Evolutionary conservation across 2,888 invertebrate species (phyloP).

Genomic region (Ophion ellenae): DNA sequence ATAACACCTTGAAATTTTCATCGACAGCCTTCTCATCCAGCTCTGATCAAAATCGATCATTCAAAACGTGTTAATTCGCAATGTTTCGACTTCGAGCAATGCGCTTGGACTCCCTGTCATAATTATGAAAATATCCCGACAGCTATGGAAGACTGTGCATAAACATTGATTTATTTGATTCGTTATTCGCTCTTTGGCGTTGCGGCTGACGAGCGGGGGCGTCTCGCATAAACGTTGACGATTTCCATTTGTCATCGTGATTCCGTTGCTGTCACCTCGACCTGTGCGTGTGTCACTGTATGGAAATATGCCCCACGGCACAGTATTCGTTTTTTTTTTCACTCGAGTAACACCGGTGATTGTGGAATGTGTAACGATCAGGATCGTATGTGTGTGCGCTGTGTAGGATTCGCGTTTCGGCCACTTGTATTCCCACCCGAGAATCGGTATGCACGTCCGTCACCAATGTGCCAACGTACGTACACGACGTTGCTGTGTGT

Average conservation of each 20-base stretch:
- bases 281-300: constrained; percentile 13
- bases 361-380: constrained; percentile 61
- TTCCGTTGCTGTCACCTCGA: constrained; percentile 41
- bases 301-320: constrained; percentile 37
- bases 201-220: constrained; percentile 18
- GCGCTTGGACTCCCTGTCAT: constrained; percentile 43
- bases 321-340: constrained; percentile 47
- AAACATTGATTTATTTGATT: constrained; percentile 69
- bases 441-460: constrained; percentile 64
- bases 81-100: constrained; percentile 40
- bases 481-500: constrained; percentile 24
- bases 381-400: constrained; percentile 15
- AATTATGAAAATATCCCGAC: constrained; percentile 59
- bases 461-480: constrained; percentile 34
- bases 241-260: constrained; percentile 70
- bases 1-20: constrained; percentile 42
- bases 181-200: constrained; percentile 47
- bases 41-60: constrained; percentile 45
- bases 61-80: constrained; percentile 47
- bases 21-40: constrained; percentile 25
- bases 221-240: constrained; percentile 65
- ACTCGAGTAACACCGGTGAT: constrained; percentile 60
- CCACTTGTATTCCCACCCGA: constrained; percentile 58
- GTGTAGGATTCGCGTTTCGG: constrained; percentile 49
- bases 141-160: constrained; percentile 60